Percentiles rank a stretch among this genome's conserved stretches.
Evolutionary conservation across 2,113 vertebrate genomes (phyloP).

Genomic region (Aegotheles bennettii): DNA sequence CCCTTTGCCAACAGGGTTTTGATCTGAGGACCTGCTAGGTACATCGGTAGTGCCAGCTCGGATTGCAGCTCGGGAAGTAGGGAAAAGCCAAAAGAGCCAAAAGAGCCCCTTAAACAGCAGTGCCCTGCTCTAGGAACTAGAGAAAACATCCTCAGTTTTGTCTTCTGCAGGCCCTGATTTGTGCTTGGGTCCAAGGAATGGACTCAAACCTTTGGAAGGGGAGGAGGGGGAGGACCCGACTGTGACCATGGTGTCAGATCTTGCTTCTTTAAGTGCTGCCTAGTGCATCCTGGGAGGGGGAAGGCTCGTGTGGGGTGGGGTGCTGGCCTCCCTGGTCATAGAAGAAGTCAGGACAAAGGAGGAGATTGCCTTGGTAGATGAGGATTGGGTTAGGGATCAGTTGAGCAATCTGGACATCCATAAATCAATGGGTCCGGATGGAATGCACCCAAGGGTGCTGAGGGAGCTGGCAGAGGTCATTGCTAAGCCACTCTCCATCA

Average conservation of each 20-base stretch:
- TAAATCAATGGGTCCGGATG: no score
- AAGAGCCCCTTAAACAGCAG: neutral
- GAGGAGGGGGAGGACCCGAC: no score
- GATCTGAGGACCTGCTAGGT: neutral
- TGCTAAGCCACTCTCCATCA: no score
- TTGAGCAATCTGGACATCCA: no score
- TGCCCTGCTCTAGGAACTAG: neutral
- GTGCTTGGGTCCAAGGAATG: neutral
- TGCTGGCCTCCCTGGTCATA: neutral
- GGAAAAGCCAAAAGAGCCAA: neutral
- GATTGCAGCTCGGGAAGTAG: neutral
- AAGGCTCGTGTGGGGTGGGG: accelerated
- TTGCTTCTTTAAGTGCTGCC: neutral
- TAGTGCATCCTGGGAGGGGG: neutral
- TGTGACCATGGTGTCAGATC: neutral
- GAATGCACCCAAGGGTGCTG: no score
- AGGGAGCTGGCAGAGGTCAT: no score
- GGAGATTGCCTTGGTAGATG: no score
- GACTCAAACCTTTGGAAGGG: neutral
- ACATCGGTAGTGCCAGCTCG: neutral
- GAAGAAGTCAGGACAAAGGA: no score
- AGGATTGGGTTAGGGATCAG: no score
- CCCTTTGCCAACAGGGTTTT: neutral
- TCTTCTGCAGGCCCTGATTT: neutral
- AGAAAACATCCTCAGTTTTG: neutral